Evolutionary conservation across 2,888 invertebrate genomes (phyloP), one percentile per base, ranked within the genome.

Genomic region (Beris morrisii): DNA sequence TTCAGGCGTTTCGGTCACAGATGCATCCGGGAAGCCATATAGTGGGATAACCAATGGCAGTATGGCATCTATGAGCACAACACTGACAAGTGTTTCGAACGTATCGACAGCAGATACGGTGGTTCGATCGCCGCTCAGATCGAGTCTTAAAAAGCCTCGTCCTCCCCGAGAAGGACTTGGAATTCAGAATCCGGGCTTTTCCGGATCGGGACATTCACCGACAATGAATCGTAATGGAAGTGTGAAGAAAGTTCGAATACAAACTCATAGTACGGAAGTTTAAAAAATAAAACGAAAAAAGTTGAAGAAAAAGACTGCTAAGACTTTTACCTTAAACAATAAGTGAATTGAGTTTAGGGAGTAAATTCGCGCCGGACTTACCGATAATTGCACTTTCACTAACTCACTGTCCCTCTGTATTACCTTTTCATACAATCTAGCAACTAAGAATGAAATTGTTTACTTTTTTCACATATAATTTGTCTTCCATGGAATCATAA

Each of bases 211-310:
- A 2, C 89, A 90, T 71, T 93, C 93, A 13, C 94, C 94, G 0
- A 88, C 92, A 0, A 84, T 93, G 68, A 88, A 90, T 58, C 84
- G 94, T 65, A 93, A 93, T 73, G 93, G 92, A 1, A 93, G 93
- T 75, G 89, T 92, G 75, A 94, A 94, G 79, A 93, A 94, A 82
- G 94, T 94, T 68, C 86, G 94, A 69, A 94, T 95, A 79, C 93
- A 94, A 78, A 93, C 94, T 45, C 93, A 93, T 78, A 93, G 93
- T 77, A 95, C 94, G 50, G 93, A 93, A 79, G 94, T 94, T 70
- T 93, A 82, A 28, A 15, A 22, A 53, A 22, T 31, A 6, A 54
- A 31, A 12, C 4, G 15, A 15, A 4, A 22, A 15, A 44, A n/a
- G 12, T 30, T 54, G 6, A 12, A 28, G n/a, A 31, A 32, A 30